Conservation (phyloP, 2,888 invertebrate species). For the Watsonalla cultraria region DNA sequence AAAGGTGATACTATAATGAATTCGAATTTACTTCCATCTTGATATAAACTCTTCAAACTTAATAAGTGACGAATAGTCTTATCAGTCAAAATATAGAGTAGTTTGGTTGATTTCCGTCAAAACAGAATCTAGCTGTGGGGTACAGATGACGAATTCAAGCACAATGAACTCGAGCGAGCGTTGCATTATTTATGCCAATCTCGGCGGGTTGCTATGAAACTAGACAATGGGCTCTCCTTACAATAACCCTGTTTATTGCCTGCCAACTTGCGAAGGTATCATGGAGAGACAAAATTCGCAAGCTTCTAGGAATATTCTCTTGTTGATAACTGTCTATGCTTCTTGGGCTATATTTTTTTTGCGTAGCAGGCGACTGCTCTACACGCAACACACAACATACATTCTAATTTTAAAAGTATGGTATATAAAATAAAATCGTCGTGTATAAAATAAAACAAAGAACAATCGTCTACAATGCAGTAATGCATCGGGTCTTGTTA, state of each 20-base stretch:
- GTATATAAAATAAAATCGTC: no score
- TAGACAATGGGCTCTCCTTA: constrained; percentile 26
- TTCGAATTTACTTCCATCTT: no score
- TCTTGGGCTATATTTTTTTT: no score
- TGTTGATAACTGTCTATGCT: neutral
- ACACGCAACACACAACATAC: no score
- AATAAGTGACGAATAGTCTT: no score
- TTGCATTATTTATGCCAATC: constrained; percentile 42
- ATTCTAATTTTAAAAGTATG: no score
- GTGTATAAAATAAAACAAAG: no score
- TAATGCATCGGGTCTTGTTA: constrained; percentile 1
- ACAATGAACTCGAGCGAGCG: constrained; percentile 20
- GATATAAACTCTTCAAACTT: no score
- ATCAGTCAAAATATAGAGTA: no score
- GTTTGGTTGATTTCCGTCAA: no score
- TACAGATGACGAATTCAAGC: constrained; percentile 23
- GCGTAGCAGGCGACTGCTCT: no score
- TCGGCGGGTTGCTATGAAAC: constrained; percentile 22
- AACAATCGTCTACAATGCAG: neutral
- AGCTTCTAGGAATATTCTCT: constrained; percentile 9
- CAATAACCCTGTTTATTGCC: constrained; percentile 29
- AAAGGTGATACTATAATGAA: no score
- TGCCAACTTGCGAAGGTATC: constrained; percentile 25
- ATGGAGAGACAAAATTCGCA: constrained; percentile 9
- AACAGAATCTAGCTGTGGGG: neutral